Evolutionary conservation across 1,140 invertebrate species (phyloP).

Genomic region (Saccostrea echinata): DNA sequence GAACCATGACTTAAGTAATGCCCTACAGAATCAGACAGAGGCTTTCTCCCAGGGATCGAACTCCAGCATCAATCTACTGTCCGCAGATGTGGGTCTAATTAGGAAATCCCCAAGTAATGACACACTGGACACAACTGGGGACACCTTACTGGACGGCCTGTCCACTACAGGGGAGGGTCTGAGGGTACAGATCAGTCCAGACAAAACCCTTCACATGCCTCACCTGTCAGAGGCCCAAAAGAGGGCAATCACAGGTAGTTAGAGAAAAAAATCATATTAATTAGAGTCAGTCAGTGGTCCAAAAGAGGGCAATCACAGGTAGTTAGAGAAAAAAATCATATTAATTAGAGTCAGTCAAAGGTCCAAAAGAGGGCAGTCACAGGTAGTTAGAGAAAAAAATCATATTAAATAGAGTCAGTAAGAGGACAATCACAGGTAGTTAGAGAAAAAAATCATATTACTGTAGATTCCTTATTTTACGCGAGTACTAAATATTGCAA

Average conservation of each 20-base stretch:
- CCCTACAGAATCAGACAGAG: not conserved
- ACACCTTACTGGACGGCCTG: conserved; percentile 54
- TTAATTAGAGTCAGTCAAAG: no score
- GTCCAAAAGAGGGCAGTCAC: conserved; percentile 79
- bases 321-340: not conserved
- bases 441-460: no score
- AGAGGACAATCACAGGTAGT: not conserved
- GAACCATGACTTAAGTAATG: conserved; percentile 8
- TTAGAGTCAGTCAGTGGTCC: conserved; percentile 79
- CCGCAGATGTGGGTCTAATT: not conserved
- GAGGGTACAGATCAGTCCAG: conserved; percentile 73
- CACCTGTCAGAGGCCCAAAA: conserved; percentile 78
- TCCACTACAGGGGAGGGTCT: conserved; percentile 55
- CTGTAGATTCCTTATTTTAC: no score
- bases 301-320: conserved; percentile 79
- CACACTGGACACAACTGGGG: conserved; percentile 31
- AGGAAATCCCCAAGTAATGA: conserved; percentile 23
- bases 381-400: conserved; percentile 71
- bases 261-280: no score
- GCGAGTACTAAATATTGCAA: no score
- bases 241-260: conserved; percentile 78
- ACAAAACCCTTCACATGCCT: conserved; percentile 76
- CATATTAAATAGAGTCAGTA: not conserved
- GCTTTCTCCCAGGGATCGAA: not conserved
- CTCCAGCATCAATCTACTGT: conserved; percentile 15